Percentiles rank a stretch among this genome's conserved stretches.
These are phyloP conservation scores for Palythoa heliodiscus DNA, from an alignment of 92 coral and sea anemone species.

Conservation along the genomic window DNA sequence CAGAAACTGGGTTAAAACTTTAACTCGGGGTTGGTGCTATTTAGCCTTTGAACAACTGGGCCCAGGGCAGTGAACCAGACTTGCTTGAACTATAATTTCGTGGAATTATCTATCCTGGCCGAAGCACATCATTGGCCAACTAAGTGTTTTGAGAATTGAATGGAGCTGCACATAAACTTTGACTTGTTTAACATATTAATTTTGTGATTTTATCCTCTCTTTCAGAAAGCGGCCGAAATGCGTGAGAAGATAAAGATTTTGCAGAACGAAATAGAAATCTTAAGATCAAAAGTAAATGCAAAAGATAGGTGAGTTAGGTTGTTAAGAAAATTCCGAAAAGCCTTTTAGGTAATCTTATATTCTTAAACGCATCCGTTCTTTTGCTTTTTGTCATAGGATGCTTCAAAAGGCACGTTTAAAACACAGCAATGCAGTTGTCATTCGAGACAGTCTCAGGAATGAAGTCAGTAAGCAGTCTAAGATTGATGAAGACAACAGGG, in stretches of 20 bases:
- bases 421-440: constrained; percentile 91
- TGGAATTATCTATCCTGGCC: no score
- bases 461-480: constrained; percentile 90
- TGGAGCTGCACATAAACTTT: no score
- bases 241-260: constrained; percentile 96
- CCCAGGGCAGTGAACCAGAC: no score
- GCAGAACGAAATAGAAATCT: constrained; percentile 97
- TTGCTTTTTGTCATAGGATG: constrained; percentile 51
- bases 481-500: constrained; percentile 87
- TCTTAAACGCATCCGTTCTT: no score
- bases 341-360: neutral
- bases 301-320: constrained; percentile 84
- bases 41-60: no score
- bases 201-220: neutral
- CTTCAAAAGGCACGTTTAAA: constrained; percentile 93
- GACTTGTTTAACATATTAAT: no score
- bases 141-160: no score
- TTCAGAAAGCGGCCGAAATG: constrained; percentile 99
- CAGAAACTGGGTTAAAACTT: no score
- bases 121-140: no score
- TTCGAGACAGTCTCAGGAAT: constrained; percentile 94
- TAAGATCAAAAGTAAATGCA: constrained; percentile 97
- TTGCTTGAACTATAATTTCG: no score
- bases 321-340: neutral
- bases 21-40: no score